phyloP scores from a whole-genome alignment of 2,888 invertebrate genomes.

The Acanthacorydalis orientalis region DNA sequence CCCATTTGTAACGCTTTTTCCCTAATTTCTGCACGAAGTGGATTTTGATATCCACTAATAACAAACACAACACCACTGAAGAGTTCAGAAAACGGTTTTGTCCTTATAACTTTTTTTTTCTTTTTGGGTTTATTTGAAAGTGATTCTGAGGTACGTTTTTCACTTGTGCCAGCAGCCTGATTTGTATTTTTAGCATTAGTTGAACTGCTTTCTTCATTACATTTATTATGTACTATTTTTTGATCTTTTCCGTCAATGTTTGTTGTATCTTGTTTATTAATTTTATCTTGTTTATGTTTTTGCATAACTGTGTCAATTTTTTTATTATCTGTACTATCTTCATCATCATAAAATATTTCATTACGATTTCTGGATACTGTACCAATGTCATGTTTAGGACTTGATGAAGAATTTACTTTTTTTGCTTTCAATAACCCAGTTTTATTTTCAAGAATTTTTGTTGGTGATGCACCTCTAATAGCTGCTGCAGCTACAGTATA shows the following conservation, averaged over 20 bases:
- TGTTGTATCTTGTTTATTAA: constrained; percentile 8
- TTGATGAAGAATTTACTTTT: not conserved
- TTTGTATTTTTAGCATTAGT: not conserved
- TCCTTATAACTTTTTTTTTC: constrained; percentile 9
- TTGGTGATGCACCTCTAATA: not conserved
- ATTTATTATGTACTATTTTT: constrained; percentile 9
- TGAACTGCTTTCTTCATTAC: constrained; percentile 6
- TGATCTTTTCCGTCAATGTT: constrained; percentile 5
- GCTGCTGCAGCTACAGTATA: not conserved
- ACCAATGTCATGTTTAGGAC: not conserved
- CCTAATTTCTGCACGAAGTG: constrained; percentile 49
- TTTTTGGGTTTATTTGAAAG: constrained; percentile 17
- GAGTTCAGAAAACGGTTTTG: constrained; percentile 37
- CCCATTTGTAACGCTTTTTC: constrained; percentile 59
- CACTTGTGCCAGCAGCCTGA: constrained; percentile 8
- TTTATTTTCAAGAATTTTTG: not conserved
- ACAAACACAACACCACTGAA: constrained; percentile 54
- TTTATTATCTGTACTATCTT: constrained; percentile 25
- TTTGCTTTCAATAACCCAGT: not conserved
- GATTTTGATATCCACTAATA: constrained; percentile 81
- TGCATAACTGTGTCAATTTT: constrained; percentile 28
- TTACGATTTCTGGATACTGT: constrained; percentile 18
- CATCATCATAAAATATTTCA: constrained; percentile 29
- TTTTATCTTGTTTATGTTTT: constrained; percentile 20
- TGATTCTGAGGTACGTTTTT: constrained; percentile 9